These are phyloP conservation scores for Falco columbarius DNA, from an alignment of 2,797 vertebrate species.

Conservation along the genomic window DNA sequence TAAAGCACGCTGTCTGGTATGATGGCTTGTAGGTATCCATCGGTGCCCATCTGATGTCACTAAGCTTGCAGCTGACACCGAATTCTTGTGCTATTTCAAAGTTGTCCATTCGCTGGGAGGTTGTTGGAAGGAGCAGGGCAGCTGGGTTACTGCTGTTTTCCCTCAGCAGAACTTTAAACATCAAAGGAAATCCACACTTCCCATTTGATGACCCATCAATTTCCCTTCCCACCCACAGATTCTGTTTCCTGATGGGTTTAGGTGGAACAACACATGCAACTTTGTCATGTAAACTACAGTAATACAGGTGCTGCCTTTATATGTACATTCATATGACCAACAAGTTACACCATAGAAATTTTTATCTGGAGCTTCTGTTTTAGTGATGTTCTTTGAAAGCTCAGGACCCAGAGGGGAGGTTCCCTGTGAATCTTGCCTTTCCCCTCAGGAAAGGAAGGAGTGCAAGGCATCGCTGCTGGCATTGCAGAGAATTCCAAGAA, in stretches of 20 bases:
- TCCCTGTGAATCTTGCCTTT: background rate
- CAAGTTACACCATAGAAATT: too few species aligned
- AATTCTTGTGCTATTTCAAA: background rate
- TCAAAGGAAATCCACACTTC: background rate
- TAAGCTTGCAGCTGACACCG: background rate
- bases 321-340: too few species aligned
- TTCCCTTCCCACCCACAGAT: slow-evolving; percentile 12
- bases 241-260: background rate
- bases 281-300: background rate
- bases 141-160: background rate
- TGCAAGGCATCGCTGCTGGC: background rate
- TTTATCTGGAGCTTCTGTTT: background rate
- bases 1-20: background rate
- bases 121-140: background rate
- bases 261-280: background rate
- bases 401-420: background rate
- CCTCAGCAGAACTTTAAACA: background rate
- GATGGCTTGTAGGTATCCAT: background rate
- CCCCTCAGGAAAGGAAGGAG: background rate
- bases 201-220: background rate
- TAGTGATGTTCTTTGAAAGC: background rate
- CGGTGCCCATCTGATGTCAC: background rate
- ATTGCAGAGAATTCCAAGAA: background rate
- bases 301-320: background rate
- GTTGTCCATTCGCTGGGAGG: background rate